Evolutionary conservation across 2,888 invertebrate species (phyloP), one percentile per base, ranked within the genome.

Genomic region (Lycia hirtaria): DNA sequence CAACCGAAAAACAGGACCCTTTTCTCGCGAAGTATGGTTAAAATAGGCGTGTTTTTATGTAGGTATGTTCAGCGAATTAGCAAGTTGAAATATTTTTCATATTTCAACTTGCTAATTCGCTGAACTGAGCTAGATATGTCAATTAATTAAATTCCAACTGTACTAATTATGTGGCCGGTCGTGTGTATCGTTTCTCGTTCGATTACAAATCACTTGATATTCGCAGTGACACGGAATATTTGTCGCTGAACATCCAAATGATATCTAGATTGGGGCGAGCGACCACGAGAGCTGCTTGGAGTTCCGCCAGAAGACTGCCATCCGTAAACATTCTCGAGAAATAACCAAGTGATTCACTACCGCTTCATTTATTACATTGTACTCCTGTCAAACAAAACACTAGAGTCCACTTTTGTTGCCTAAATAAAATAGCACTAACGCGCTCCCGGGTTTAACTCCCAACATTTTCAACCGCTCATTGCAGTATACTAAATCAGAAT

Each of bases 231-330:
- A 80, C 74, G 72, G 76, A 77, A 76, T 80, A 84, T 83, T 83
- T 80, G 84, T 81, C 81, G 78, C 76, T 81, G n/a, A n/a, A n/a
- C n/a, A n/a, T n/a, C n/a, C n/a, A 79, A 85, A 82, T 80, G 80
- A 83, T 84, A 78, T 77, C 79, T 74, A 78, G 83, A 84, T 81
- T 75, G 78, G 79, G 81, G 84, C 78, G 80, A 83, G 76, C 76
- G 41, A 17, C 17, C 20, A 30, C 26, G 41, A 41, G 40, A 17
- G 26, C 41, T 28, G 15, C 63, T 75, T 88, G 88, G 86, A 81
- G 49, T 65, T 62, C 28, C 62, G 87, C 88, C 88, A 88, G 78
- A 64, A 65, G 68, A 73, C 71, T 72, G 78, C 75, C 75, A 77
- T 78, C 75, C 67, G 75, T 80, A 69, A 76, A 77, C 76, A 76